Conservation (phyloP, 2,888 invertebrate genomes). For the Nephrotoma appendiculata region DNA sequence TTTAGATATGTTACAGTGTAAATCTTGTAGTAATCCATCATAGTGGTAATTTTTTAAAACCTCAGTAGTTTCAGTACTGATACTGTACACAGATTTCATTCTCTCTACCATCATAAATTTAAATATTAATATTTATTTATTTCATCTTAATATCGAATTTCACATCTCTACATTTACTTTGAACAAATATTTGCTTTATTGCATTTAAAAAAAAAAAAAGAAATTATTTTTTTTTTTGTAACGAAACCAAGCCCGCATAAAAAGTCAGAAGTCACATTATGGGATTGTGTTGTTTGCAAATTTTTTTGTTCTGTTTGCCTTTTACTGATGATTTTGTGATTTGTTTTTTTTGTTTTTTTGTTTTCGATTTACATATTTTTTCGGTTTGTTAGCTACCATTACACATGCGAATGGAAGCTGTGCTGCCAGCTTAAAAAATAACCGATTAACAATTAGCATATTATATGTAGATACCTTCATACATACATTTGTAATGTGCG, state of each 20-base stretch:
- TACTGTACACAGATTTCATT: background rate
- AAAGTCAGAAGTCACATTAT: background rate
- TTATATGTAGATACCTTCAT: background rate
- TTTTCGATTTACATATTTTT: background rate
- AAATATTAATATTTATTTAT: background rate
- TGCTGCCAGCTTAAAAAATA: background rate
- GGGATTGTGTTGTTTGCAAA: background rate
- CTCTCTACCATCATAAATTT: background rate
- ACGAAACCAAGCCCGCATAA: background rate
- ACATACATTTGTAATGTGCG: background rate
- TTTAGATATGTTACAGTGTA: background rate
- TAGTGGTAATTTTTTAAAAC: background rate
- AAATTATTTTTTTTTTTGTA: background rate
- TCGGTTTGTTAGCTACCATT: background rate
- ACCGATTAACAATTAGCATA: background rate
- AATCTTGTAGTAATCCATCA: background rate
- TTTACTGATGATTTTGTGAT: background rate
- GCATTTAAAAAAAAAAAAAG: background rate
- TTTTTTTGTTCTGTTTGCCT: background rate
- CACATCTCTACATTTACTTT: background rate
- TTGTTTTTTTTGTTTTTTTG: background rate
- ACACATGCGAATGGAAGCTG: background rate
- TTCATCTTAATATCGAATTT: background rate
- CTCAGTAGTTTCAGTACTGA: background rate
- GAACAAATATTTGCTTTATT: background rate